Conservation (phyloP, 2,888 invertebrate species). For the Rhorus exstirpatorius region DNA sequence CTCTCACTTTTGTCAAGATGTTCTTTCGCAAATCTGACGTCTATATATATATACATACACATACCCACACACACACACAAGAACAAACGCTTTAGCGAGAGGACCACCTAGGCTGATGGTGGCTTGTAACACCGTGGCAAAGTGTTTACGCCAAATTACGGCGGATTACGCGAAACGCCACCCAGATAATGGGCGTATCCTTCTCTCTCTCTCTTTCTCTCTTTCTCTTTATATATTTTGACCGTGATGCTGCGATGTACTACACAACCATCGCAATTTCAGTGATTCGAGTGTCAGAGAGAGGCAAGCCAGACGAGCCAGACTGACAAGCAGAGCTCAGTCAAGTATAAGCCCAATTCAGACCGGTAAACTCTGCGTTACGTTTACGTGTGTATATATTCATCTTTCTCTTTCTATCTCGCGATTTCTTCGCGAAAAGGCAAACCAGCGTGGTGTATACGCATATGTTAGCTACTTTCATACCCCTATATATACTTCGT, state of each 20-base stretch:
- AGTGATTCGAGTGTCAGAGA: constrained; percentile 45
- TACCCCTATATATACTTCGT: not conserved
- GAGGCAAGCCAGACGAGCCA: constrained; percentile 40
- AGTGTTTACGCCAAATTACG: constrained; percentile 74
- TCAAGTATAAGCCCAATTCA: too few species aligned
- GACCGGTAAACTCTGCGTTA: too few species aligned
- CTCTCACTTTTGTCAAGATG: constrained; percentile 1
- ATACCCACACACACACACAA: not conserved
- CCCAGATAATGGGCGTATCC: constrained; percentile 62
- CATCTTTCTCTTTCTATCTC: constrained; percentile 7
- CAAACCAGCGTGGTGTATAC: constrained; percentile 6
- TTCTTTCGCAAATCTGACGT: not conserved
- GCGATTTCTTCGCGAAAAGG: constrained; percentile 16
- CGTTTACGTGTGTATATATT: not conserved
- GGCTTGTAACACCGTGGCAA: constrained; percentile 63
- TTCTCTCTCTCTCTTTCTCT: constrained; percentile 26
- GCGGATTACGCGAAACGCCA: constrained; percentile 74
- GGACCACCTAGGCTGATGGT: constrained; percentile 71
- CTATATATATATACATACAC: not conserved
- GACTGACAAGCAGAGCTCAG: constrained; percentile 32
- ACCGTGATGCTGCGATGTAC: not conserved
- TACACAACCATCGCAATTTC: constrained; percentile 2
- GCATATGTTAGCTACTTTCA: not conserved
- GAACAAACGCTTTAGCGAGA: not conserved
- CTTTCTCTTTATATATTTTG: constrained; percentile 34